Evolutionary conservation across 2,113 vertebrate species (phyloP).

Genomic region (Rhabdomys dilectus): DNA sequence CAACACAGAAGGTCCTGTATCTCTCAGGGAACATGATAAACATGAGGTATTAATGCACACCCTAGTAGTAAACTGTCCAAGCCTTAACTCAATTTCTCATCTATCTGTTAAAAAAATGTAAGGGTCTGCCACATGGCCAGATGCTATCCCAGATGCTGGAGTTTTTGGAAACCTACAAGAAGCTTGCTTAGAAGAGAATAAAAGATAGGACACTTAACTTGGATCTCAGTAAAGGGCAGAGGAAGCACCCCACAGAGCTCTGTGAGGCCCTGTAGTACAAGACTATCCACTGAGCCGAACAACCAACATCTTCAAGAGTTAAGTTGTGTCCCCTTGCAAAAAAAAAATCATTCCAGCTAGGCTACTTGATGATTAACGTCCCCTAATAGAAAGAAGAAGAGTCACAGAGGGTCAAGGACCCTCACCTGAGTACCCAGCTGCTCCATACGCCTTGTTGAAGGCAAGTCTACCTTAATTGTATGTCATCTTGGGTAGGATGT

Average conservation of each 20-base stretch:
- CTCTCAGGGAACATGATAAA: neutral
- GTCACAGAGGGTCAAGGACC: neutral
- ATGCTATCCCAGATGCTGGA: neutral
- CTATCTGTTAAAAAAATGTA: neutral
- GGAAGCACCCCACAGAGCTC: neutral
- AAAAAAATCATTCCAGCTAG: neutral
- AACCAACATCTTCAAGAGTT: neutral
- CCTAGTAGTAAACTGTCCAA: neutral
- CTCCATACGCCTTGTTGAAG: neutral
- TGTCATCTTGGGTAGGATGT: neutral
- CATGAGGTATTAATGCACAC: accelerated
- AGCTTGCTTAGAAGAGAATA: neutral
- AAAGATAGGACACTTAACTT: neutral
- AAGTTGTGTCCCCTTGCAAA: neutral
- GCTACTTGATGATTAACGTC: neutral
- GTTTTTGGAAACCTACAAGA: neutral
- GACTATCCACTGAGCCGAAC: neutral
- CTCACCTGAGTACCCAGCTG: neutral
- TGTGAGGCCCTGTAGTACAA: neutral
- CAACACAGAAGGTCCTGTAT: neutral
- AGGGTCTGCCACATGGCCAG: neutral
- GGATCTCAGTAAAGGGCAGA: neutral
- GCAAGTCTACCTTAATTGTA: neutral
- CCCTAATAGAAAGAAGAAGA: neutral
- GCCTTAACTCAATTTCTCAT: neutral